Conservation (phyloP, 2,888 invertebrate genomes). For the Lochmaea crataegi region DNA sequence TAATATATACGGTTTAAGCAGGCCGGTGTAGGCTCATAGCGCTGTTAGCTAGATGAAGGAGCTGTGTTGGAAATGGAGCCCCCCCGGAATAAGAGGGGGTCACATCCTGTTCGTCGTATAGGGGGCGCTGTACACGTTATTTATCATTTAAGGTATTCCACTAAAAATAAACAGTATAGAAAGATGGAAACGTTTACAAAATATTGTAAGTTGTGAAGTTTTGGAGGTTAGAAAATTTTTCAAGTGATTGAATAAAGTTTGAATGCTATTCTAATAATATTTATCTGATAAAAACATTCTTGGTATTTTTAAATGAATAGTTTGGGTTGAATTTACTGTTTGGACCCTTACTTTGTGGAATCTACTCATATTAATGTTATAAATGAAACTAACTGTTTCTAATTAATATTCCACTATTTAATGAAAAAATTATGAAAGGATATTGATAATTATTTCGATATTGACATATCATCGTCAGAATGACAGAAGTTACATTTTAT, state of each 20-base stretch:
- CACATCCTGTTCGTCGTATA: slow-evolving; percentile 51
- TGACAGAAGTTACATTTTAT: too few relatives aligned
- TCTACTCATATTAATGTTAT: too few relatives aligned
- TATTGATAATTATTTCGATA: too few relatives aligned
- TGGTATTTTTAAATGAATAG: too few relatives aligned
- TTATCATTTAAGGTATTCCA: slow-evolving; percentile 7
- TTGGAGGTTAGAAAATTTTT: slow-evolving; percentile 7
- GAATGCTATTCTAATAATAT: background rate
- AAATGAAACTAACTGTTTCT: too few relatives aligned
- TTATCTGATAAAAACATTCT: background rate
- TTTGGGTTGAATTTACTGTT: too few relatives aligned
- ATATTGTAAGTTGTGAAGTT: background rate
- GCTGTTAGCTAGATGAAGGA: slow-evolving; percentile 46
- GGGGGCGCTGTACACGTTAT: slow-evolving; percentile 58
- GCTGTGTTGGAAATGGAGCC: slow-evolving; percentile 55
- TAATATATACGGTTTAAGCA: slow-evolving; percentile 29
- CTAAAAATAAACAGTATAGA: slow-evolving; percentile 14
- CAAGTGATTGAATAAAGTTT: background rate
- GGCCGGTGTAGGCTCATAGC: slow-evolving; percentile 40
- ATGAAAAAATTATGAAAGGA: too few relatives aligned
- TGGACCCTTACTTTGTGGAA: too few relatives aligned
- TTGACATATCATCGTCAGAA: too few relatives aligned
- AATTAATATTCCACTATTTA: too few relatives aligned
- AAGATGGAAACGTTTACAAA: slow-evolving; percentile 13
- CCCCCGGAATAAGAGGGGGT: slow-evolving; percentile 62